Percentiles rank a stretch among this genome's conserved stretches.
Evolutionary conservation across 1,140 invertebrate species (phyloP).

Genomic region (Nymphalis io): DNA sequence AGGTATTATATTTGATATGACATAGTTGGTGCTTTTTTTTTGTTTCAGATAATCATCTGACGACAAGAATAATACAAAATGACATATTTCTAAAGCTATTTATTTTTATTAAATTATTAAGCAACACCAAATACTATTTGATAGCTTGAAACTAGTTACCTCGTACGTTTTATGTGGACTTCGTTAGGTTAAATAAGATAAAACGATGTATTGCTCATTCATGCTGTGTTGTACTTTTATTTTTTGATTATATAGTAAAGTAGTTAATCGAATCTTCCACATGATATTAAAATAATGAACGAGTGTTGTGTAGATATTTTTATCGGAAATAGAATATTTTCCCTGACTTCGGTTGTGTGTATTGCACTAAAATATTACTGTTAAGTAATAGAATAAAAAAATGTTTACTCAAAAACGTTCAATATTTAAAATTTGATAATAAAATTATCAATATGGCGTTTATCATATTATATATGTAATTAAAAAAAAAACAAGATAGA

Average conservation of each 20-base stretch:
- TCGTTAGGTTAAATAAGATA: constrained; percentile 6
- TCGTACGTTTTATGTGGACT: constrained; percentile 22
- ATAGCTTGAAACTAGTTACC: constrained; percentile 33
- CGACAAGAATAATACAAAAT: constrained; percentile 7
- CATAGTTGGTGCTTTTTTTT: not conserved
- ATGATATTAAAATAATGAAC: constrained; percentile 5
- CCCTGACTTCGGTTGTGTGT: not conserved
- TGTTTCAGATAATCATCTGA: constrained; percentile 19
- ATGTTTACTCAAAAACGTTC: too few species aligned
- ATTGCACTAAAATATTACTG: not conserved
- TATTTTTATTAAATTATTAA: constrained; percentile 22
- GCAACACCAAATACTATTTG: constrained; percentile 35
- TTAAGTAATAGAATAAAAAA: too few species aligned
- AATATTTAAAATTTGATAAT: too few species aligned
- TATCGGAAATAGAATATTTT: not conserved
- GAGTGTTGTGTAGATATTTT: constrained; percentile 11
- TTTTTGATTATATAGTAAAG: not conserved
- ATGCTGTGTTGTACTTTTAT: constrained; percentile 5
- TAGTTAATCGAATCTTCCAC: constrained; percentile 17
- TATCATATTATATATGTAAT: too few species aligned
- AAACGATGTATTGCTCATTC: constrained; percentile 8
- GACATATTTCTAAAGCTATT: constrained; percentile 17
- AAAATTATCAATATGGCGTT: too few species aligned
- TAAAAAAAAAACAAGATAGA: too few species aligned
- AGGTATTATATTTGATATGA: too few species aligned